Evolutionary conservation across 2,797 vertebrate species (phyloP), one percentile per base, ranked within the genome.

Genomic region (Enteromius fasciolatus): DNA sequence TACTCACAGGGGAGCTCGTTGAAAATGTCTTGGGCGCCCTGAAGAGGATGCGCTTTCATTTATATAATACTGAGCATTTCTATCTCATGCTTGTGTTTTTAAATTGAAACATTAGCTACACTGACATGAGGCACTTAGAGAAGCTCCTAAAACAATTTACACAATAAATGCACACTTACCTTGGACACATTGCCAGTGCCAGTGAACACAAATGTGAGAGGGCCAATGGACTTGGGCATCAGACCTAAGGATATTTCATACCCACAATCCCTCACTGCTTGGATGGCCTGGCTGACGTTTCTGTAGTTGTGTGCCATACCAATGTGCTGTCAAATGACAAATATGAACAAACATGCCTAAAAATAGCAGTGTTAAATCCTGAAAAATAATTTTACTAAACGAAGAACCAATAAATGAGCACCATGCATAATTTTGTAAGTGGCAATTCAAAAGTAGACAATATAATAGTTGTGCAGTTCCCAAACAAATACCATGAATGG

Each of bases 291-390:
- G 89, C 96, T 96, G 88, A 98, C 97, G 39, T 97, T 99, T 87
- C 98, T 93, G 93, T 99, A 99, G 94, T 99, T 99, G 86, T 99
- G 98, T 54, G 97, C 96, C 98, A 99, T 99, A 78, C 97, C 97
- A 67, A 99, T 97, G 90, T 99, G 97, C 98, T 99, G 92, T 70
- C 48, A 70, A 17, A 2, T 8, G 0, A 23, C 23, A 18, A 82
- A 69, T 14, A 68, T 14, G 2, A 23, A 83, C 28, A 46, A 11
- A 36, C 41, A 44, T 31, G 66, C 5, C 1, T 50, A 10, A 31
- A 41, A 41, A 10, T 20, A 3, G 0, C 11, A 50, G 33, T 11
- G 28, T 25, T 69, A 25, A 25, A 9, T 25, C 1, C 9, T 46
- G 23, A 28, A 28, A 70, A 50, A 31, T 11, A 11, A 11, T 20